phyloP scores from a whole-genome alignment of 23 tunicate species.

The Phallusia fumigata region DNA sequence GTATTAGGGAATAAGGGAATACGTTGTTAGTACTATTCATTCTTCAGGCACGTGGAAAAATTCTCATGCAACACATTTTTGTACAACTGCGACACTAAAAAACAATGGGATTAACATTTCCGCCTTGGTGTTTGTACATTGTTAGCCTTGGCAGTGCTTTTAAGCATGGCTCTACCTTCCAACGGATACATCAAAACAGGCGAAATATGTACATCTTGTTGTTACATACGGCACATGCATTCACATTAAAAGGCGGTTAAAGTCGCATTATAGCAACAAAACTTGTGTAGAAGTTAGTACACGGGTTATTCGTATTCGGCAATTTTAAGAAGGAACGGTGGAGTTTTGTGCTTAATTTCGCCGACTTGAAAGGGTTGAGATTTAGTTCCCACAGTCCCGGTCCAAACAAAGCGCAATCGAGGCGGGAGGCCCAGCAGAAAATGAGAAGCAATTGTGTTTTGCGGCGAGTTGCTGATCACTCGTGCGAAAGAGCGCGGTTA shows the following conservation, averaged over 20 bases:
- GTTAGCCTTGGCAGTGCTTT: not conserved
- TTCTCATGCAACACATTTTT: constrained; percentile 2
- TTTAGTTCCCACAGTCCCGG: not conserved
- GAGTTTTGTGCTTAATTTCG: not conserved
- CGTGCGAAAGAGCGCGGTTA: constrained; percentile 12
- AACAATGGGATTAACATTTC: too few species aligned
- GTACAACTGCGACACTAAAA: not conserved
- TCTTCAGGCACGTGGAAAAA: not conserved
- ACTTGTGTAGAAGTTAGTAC: too few species aligned
- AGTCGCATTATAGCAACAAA: too few species aligned
- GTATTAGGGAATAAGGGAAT: not conserved
- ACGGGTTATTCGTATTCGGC: too few species aligned
- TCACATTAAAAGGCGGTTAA: too few species aligned
- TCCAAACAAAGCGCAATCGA: not conserved
- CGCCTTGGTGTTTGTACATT: not conserved
- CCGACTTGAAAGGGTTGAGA: not conserved
- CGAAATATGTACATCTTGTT: too few species aligned
- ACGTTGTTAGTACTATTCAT: not conserved
- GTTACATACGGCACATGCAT: too few species aligned
- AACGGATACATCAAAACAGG: not conserved
- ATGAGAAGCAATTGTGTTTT: not conserved
- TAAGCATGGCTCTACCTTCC: not conserved
- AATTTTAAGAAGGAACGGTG: too few species aligned
- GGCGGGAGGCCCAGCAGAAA: not conserved
- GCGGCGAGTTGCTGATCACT: not conserved